A percentile compares a stretch with the other conserved stretches of the same genome.
Conservation (phyloP, 2,113 vertebrate genomes). For the Etia nguti region DNA sequence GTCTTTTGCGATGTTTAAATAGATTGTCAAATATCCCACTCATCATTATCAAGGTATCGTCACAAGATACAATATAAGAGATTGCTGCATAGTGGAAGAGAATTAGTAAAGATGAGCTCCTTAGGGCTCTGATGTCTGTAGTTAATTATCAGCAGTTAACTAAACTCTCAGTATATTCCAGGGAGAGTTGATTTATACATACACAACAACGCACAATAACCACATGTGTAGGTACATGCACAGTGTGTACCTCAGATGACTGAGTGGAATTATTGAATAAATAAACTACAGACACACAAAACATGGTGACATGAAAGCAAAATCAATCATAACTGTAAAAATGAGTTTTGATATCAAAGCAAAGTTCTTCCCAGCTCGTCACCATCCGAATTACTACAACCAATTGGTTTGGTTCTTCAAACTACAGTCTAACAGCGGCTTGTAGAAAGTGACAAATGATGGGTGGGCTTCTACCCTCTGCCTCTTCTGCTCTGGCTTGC, state of each 20-base stretch:
- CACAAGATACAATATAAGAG: not conserved
- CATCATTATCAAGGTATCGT: not conserved
- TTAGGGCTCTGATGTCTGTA: not conserved
- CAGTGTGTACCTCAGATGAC: not conserved
- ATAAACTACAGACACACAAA: not conserved
- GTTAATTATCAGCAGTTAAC: not conserved
- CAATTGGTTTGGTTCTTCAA: not conserved
- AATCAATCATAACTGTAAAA: not conserved
- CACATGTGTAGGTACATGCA: not conserved
- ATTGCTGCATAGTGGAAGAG: not conserved
- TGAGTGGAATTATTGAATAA: not conserved
- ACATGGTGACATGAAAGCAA: not conserved
- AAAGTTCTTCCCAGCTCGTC: not conserved
- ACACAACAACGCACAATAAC: not conserved
- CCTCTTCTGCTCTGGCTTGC: conserved; percentile 39
- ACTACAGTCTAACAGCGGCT: conserved; percentile 22
- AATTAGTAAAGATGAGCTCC: not conserved
- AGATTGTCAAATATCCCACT: not conserved
- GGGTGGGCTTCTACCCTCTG: conserved; percentile 35
- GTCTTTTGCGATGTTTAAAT: not conserved
- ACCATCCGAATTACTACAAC: not conserved
- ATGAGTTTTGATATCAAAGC: not conserved
- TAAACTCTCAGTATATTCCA: not conserved
- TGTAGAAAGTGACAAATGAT: conserved; percentile 56
- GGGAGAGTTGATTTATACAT: not conserved